These are phyloP conservation scores for Folsomia candida DNA, from an alignment of 2,888 invertebrate genomes.

Conservation along the genomic window DNA sequence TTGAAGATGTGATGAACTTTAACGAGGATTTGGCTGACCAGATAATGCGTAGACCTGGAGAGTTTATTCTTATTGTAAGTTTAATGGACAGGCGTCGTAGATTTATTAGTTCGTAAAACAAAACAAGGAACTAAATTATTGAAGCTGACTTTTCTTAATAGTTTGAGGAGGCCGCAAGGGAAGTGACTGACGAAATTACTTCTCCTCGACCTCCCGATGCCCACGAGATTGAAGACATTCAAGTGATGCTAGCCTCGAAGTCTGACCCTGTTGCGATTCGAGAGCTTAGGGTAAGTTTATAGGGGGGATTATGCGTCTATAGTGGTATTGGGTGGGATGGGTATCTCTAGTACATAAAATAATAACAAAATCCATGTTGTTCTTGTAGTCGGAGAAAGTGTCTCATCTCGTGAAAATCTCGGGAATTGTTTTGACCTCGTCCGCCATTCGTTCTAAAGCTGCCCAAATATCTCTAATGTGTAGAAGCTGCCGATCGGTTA, in stretches of 20 bases:
- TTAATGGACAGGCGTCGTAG: neutral
- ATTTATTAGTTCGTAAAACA: neutral
- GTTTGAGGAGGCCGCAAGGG: slow-evolving; percentile 94
- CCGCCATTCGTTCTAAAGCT: slow-evolving; percentile 92
- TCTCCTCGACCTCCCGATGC: slow-evolving; percentile 87
- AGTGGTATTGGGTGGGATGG: neutral
- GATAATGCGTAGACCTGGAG: slow-evolving; percentile 84
- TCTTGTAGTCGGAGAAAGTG: slow-evolving; percentile 81
- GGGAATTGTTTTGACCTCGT: slow-evolving; percentile 91
- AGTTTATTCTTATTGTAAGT: slow-evolving; percentile 76
- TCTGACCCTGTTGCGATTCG: slow-evolving; percentile 77
- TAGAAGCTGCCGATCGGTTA: slow-evolving; percentile 82
- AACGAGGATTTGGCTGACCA: slow-evolving; percentile 91
- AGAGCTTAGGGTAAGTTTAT: slow-evolving; percentile 70
- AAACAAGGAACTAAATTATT: neutral
- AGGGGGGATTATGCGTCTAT: no score
- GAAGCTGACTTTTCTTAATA: slow-evolving; percentile 29
- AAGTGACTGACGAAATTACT: slow-evolving; percentile 95
- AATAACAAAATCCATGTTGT: neutral
- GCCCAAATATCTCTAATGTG: slow-evolving; percentile 94
- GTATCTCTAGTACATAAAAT: neutral
- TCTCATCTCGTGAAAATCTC: slow-evolving; percentile 90
- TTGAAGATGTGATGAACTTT: slow-evolving; percentile 91
- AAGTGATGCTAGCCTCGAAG: slow-evolving; percentile 81
- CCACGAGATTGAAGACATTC: slow-evolving; percentile 86